Evolutionary conservation across 2,113 vertebrate species (phyloP), one percentile per base, ranked within the genome.

Genomic region (Prolemur simus): DNA sequence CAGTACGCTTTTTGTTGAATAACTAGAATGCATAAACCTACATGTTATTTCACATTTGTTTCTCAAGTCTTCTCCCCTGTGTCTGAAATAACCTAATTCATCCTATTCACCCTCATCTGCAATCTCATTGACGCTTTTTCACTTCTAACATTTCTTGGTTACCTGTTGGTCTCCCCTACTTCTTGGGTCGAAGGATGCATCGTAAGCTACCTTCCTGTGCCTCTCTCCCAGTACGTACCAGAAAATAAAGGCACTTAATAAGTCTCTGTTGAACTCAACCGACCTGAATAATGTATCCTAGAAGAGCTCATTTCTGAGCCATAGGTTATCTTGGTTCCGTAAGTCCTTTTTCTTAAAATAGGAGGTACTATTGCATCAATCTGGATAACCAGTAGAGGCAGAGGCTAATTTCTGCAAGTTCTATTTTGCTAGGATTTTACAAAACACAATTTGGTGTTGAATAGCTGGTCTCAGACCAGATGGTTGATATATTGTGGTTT

Each of bases 381-480:
- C 34, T 74, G 17, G 69, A 45, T 73, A 92, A 68, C 11, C 12
- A 8, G 39, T 29, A 68, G 77, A 84, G 63, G 54, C 71, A 81
- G 34, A 77, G 20, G 21, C 27, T 83, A 83, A 54, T 58, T 64
- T 85, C 93, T 63, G n/a, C 32, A 89, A 90, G 56, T 84, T 88
- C 60, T 58, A 20, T 73, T 82, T 89, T 86, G 2, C 45, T 58
- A 90, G 71, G 34, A 63, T 87, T 89, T 93, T 78, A 98, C 83
- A 93, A 96, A 96, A 93, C 25, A 23, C 32, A 87, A 3, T 60
- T 52, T 92, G 47, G 42, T 95, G 21, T 74, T 81, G 54, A 88
- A 87, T 68, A 93, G 71, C 54, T 96, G 60, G 39, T 68, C 87
- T 82, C 71, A 87, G 45, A 92, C 71, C 60, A 96, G 63, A 60